These are phyloP conservation scores for Stenurella melanura DNA, from an alignment of 2,888 invertebrate genomes.

Conservation along the genomic window DNA sequence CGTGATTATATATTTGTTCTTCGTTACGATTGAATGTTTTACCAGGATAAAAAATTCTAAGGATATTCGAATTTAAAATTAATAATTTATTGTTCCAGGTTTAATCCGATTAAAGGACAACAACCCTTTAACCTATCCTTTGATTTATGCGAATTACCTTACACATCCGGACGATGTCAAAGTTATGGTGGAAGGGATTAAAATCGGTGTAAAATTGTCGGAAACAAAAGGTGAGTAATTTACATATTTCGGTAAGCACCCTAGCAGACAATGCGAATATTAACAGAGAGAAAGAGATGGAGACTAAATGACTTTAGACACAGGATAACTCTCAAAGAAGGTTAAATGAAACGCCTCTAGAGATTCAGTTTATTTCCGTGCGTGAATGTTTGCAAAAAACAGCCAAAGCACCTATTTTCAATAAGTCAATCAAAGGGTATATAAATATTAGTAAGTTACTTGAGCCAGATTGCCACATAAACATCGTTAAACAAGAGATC, in stretches of 20 bases:
- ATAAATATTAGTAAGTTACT: no score
- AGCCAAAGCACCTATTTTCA: no score
- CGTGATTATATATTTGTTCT: background rate
- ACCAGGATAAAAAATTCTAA: background rate
- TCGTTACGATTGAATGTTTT: background rate
- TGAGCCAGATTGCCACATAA: no score
- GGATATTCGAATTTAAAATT: background rate
- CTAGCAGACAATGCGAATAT: no score
- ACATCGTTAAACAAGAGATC: no score
- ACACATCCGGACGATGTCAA: conserved; percentile 87
- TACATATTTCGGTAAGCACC: background rate
- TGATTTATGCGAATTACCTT: conserved; percentile 89
- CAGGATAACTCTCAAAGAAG: no score
- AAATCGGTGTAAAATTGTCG: conserved; percentile 83
- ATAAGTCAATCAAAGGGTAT: no score
- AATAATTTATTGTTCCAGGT: conserved; percentile 68
- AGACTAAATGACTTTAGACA: no score
- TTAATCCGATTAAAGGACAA: conserved; percentile 78
- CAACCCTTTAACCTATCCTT: conserved; percentile 88
- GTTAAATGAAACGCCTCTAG: no score
- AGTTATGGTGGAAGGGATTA: conserved; percentile 87
- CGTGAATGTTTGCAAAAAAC: no score
- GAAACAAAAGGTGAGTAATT: conserved; percentile 78
- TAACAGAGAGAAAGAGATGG: no score
- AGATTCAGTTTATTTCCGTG: no score